Evolutionary conservation across 1,140 invertebrate genomes (phyloP).

Genomic region (Cephus cinctus): DNA sequence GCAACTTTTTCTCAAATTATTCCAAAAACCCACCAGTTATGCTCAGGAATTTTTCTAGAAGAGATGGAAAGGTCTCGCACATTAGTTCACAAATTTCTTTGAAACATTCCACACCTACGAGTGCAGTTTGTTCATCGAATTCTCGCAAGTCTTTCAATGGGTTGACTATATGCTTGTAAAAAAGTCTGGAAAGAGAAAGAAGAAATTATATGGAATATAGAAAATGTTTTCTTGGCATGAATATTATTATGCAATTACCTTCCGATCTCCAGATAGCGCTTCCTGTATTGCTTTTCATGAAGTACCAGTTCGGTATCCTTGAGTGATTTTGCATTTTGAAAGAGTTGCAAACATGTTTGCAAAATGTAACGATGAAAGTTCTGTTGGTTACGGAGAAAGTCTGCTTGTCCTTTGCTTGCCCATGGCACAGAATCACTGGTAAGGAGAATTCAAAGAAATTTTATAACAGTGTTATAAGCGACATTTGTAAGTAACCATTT

Average conservation of each 20-base stretch:
- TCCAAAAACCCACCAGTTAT: constrained; percentile 47
- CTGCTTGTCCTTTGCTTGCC: constrained; percentile 42
- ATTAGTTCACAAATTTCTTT: constrained; percentile 56
- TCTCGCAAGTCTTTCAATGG: constrained; percentile 43
- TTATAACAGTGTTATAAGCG: constrained; percentile 4
- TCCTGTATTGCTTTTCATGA: constrained; percentile 26
- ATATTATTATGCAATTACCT: constrained; percentile 22
- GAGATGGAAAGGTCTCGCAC: constrained; percentile 44
- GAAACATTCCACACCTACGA: constrained; percentile 58
- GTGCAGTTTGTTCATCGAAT: constrained; percentile 51
- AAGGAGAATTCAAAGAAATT: constrained; percentile 19
- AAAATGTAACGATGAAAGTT: constrained; percentile 54
- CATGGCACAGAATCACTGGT: constrained; percentile 46
- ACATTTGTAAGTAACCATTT: not conserved
- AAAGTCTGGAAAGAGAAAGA: constrained; percentile 33
- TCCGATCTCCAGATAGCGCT: constrained; percentile 40
- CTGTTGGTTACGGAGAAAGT: constrained; percentile 41
- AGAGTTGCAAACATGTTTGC: constrained; percentile 42
- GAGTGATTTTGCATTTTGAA: constrained; percentile 42
- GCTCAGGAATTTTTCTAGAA: constrained; percentile 53
- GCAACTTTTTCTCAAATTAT: not conserved
- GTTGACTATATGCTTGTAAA: constrained; percentile 38
- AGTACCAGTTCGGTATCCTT: constrained; percentile 34
- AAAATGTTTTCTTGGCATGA: not conserved
- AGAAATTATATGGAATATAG: not conserved